Percentiles rank a stretch among this genome's conserved stretches.
Conservation (phyloP, 2,888 invertebrate species). For the Nomada hirtipes region DNA sequence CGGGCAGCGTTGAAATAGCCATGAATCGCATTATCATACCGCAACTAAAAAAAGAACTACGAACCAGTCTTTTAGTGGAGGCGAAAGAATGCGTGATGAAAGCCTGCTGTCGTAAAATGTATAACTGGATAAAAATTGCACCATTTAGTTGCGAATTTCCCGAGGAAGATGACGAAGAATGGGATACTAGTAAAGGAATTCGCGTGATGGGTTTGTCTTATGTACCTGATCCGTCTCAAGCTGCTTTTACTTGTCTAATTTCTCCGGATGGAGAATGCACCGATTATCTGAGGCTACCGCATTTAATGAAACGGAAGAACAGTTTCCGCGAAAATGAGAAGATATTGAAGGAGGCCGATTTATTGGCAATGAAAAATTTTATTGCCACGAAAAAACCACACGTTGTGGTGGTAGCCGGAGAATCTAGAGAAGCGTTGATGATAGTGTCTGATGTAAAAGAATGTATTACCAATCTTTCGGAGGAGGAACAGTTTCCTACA, state of each 20-base stretch:
- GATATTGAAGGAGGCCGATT: constrained; percentile 88
- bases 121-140: constrained; percentile 95
- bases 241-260: constrained; percentile 94
- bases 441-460: constrained; percentile 92
- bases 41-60: constrained; percentile 94
- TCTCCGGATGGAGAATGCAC: constrained; percentile 96
- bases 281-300: constrained; percentile 95
- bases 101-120: constrained; percentile 93
- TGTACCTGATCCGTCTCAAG: constrained; percentile 92
- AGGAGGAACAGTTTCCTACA: constrained; percentile 94
- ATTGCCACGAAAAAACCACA: constrained; percentile 97
- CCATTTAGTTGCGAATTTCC: constrained; percentile 91
- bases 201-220: constrained; percentile 95
- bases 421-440: constrained; percentile 94
- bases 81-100: constrained; percentile 94
- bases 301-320: constrained; percentile 93
- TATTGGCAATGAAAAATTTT: constrained; percentile 91
- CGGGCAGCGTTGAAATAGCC: constrained; percentile 95
- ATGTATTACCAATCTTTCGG: constrained; percentile 90
- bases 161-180: constrained; percentile 96
- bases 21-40: constrained; percentile 95
- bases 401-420: constrained; percentile 95
- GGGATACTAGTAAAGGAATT: constrained; percentile 93
- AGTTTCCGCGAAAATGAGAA: constrained; percentile 89
- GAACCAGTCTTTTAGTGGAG: constrained; percentile 92